These are phyloP conservation scores for Balearica regulorum DNA, from an alignment of 2,797 vertebrate species.

Conservation along the genomic window DNA sequence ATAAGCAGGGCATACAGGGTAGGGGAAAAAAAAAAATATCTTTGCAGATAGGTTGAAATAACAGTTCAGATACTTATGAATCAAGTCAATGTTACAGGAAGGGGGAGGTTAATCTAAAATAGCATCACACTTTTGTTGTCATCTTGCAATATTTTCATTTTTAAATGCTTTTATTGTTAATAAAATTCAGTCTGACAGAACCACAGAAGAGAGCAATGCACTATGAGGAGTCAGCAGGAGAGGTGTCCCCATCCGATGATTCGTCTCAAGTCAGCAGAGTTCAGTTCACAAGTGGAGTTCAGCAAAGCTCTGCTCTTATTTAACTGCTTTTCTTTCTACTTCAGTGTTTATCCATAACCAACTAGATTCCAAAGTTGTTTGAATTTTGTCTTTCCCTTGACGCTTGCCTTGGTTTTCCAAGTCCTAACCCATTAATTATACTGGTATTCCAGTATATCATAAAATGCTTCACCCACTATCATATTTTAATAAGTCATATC, in stretches of 20 bases:
- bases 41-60: neutral
- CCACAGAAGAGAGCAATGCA: neutral
- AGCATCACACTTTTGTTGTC: neutral
- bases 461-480: neutral
- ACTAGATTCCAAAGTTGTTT: neutral
- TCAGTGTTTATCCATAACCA: neutral
- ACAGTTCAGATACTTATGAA: neutral
- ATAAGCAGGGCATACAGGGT: neutral
- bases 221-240: neutral
- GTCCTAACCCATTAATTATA: neutral
- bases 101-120: neutral
- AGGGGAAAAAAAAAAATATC: neutral
- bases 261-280: neutral
- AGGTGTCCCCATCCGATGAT: neutral
- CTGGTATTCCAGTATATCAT: neutral
- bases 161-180: neutral
- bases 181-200: neutral
- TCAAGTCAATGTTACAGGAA: neutral
- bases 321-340: neutral
- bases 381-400: neutral
- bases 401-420: neutral
- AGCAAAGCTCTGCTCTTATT: neutral
- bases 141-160: neutral
- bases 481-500: neutral
- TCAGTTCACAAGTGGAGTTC: neutral